Percentiles rank a stretch among this genome's conserved stretches.
phyloP scores from a whole-genome alignment of 2,888 invertebrate genomes.

The Heliconius charithonia region DNA sequence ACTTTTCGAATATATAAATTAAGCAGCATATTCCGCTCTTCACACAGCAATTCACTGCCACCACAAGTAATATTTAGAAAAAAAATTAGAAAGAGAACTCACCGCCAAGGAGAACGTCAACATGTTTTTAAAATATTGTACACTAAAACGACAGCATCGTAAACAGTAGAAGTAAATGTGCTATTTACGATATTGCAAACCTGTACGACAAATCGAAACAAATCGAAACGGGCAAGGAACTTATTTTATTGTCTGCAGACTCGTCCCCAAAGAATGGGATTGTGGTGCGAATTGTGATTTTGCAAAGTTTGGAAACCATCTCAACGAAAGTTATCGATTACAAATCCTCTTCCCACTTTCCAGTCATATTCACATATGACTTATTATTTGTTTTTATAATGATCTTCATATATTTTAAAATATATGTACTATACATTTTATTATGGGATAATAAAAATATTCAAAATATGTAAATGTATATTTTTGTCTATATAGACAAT shows the following conservation, averaged over 20 bases:
- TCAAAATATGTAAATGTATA: no score
- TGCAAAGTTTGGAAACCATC: background rate
- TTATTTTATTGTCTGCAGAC: conserved; percentile 36
- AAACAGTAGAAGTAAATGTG: conserved; percentile 2
- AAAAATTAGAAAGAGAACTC: background rate
- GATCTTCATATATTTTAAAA: no score
- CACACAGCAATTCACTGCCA: no score
- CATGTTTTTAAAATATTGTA: background rate
- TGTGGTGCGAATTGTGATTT: conserved; percentile 3
- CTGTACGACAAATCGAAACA: conserved; percentile 44
- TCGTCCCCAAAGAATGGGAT: background rate
- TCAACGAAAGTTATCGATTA: background rate
- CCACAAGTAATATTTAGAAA: background rate
- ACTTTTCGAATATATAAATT: no score
- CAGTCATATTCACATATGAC: no score
- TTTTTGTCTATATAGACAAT: no score
- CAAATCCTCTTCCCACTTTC: no score
- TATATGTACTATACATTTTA: no score
- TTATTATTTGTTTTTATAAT: no score
- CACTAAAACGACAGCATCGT: background rate
- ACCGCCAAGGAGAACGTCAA: background rate
- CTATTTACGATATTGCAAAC: conserved; percentile 16
- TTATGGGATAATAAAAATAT: no score
- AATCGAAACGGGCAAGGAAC: conserved; percentile 33
- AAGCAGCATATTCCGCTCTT: no score